Percentiles rank a stretch among this genome's conserved stretches.
phyloP scores from a whole-genome alignment of 1,140 invertebrate genomes.

The Phthorimaea operculella region DNA sequence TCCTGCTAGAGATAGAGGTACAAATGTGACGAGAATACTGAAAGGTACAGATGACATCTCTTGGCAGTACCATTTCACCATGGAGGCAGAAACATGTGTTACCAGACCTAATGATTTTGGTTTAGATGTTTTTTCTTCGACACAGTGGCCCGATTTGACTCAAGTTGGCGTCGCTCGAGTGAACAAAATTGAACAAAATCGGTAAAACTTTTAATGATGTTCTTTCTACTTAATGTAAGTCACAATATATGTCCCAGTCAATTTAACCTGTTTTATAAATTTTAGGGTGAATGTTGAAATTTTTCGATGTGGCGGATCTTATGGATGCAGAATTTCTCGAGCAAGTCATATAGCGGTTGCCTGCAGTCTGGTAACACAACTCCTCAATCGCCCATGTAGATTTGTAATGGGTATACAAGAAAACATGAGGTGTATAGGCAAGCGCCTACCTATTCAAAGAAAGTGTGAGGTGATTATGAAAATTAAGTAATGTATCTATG shows the following conservation, averaged over 20 bases:
- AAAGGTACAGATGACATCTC: conserved; percentile 54
- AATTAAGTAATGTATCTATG: background rate
- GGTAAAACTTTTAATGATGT: conserved; percentile 14
- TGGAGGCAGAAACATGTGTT: conserved; percentile 73
- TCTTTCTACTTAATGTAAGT: background rate
- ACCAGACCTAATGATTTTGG: conserved; percentile 73
- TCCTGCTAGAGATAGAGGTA: conserved; percentile 35
- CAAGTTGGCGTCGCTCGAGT: conserved; percentile 71
- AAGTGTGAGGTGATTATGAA: conserved; percentile 70
- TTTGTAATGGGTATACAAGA: conserved; percentile 72
- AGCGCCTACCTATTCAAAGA: conserved; percentile 63
- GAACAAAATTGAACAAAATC: conserved; percentile 57
- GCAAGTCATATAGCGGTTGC: conserved; percentile 58
- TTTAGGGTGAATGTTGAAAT: conserved; percentile 71
- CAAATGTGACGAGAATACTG: conserved; percentile 53
- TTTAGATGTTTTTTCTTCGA: conserved; percentile 65
- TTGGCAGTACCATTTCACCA: conserved; percentile 70
- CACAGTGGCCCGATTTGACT: conserved; percentile 73
- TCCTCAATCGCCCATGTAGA: conserved; percentile 70
- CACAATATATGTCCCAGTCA: conserved; percentile 3
- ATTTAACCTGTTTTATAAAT: background rate
- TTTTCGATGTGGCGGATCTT: conserved; percentile 70
- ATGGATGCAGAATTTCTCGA: conserved; percentile 71
- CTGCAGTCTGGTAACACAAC: conserved; percentile 69
- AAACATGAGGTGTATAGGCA: conserved; percentile 73